These are phyloP conservation scores for Tipula unca DNA, from an alignment of 2,888 invertebrate species.

Conservation along the genomic window DNA sequence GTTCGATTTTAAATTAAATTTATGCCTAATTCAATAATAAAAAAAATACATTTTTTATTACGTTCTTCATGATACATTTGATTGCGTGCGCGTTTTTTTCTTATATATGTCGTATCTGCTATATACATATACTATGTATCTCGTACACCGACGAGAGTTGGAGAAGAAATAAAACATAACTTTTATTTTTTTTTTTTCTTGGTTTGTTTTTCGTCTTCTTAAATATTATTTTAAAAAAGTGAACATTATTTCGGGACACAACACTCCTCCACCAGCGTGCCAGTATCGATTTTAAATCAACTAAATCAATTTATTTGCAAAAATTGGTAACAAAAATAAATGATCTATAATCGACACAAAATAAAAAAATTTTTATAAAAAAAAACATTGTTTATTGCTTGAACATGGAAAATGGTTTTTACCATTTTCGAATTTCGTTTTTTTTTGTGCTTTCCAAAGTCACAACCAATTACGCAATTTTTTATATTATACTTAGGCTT, in stretches of 20 bases:
- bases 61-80: background rate
- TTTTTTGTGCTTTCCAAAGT: background rate
- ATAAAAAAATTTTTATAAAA: background rate
- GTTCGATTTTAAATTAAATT: constrained; percentile 8
- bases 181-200: background rate
- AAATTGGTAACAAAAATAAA: constrained; percentile 14
- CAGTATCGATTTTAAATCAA: background rate
- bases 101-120: background rate
- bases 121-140: background rate
- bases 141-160: background rate
- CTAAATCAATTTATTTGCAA: background rate
- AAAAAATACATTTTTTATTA: background rate
- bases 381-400: background rate
- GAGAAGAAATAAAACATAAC: background rate
- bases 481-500: background rate
- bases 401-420: constrained; percentile 1
- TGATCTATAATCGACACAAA: constrained; percentile 14
- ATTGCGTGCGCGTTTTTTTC: background rate
- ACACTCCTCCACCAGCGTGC: background rate
- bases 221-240: background rate
- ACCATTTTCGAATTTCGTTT: background rate
- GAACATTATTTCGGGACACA: background rate
- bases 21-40: background rate
- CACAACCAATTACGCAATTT: constrained; percentile 14
- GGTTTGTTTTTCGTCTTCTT: background rate